Evolutionary conservation across 1,140 invertebrate species (phyloP).

Genomic region (Dendrolimus punctatus): DNA sequence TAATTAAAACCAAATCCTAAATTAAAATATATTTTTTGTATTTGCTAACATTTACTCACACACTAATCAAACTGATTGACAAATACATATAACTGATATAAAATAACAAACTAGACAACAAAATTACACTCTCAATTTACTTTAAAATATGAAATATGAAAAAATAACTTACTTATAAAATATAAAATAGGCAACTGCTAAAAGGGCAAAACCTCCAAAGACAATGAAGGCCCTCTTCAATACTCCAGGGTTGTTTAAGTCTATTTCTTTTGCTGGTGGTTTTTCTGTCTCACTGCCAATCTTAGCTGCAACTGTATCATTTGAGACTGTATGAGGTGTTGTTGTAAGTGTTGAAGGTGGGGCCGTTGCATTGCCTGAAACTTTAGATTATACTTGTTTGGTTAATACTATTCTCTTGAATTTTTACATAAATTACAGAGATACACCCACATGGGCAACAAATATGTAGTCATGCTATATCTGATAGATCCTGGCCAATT

Average conservation of each 20-base stretch:
- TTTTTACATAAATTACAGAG: too few relatives aligned
- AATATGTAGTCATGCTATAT: too few relatives aligned
- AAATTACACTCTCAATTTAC: too few relatives aligned
- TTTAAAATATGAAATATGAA: too few relatives aligned
- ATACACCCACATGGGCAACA: too few relatives aligned
- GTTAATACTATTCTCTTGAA: neutral
- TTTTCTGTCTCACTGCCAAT: constrained; percentile 13
- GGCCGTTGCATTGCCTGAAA: constrained; percentile 13
- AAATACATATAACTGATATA: too few relatives aligned
- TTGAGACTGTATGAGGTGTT: constrained; percentile 6
- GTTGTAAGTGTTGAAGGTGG: constrained; percentile 8
- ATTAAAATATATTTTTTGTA: too few relatives aligned
- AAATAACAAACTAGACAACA: too few relatives aligned
- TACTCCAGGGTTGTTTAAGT: constrained; percentile 45
- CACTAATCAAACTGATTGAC: too few relatives aligned
- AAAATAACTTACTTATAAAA: constrained; percentile 52
- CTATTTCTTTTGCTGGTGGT: constrained; percentile 17
- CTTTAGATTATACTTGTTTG: neutral
- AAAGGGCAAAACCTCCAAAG: constrained; percentile 53
- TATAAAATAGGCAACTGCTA: constrained; percentile 56
- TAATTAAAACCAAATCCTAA: too few relatives aligned
- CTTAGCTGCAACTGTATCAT: constrained; percentile 12
- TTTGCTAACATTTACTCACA: too few relatives aligned
- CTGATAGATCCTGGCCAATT: too few relatives aligned
- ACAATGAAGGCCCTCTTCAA: constrained; percentile 55